Percentiles rank a stretch among this genome's conserved stretches.
These are phyloP conservation scores for Apogon talboti DNA, from an alignment of 2,797 vertebrate species.

Conservation along the genomic window DNA sequence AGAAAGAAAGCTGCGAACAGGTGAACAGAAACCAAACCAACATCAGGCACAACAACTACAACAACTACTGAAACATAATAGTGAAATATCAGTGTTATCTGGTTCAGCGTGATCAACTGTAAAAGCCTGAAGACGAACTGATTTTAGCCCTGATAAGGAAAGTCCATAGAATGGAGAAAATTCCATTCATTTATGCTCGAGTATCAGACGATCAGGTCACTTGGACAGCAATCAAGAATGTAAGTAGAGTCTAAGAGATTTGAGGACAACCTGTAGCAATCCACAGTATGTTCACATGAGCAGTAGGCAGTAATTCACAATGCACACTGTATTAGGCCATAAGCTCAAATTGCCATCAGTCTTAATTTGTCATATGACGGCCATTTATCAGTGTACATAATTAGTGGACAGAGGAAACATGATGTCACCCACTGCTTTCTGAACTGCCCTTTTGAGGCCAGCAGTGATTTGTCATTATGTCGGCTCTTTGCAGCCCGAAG, in stretches of 20 bases:
- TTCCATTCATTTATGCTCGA: constrained; percentile 6
- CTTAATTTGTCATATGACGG: too few species aligned
- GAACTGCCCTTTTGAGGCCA: too few species aligned
- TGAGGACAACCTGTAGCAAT: not conserved
- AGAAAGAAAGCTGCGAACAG: not conserved
- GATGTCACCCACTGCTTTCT: too few species aligned
- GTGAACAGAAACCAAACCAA: not conserved
- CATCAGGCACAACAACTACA: not conserved
- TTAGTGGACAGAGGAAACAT: too few species aligned
- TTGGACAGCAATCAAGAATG: not conserved
- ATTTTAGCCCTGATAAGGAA: not conserved
- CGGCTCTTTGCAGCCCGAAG: too few species aligned
- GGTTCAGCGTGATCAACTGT: not conserved
- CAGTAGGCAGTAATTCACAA: too few species aligned
- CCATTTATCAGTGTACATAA: too few species aligned
- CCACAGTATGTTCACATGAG: not conserved
- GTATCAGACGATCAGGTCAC: not conserved
- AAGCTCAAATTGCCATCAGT: too few species aligned
- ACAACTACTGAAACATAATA: not conserved
- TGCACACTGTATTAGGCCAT: too few species aligned
- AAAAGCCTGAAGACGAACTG: not conserved
- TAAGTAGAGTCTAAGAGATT: not conserved
- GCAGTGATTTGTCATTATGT: too few species aligned
- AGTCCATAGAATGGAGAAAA: not conserved
- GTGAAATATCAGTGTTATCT: not conserved